Evolutionary conservation across 2,797 vertebrate genomes (phyloP).

Genomic region (Tenualosa ilisha): DNA sequence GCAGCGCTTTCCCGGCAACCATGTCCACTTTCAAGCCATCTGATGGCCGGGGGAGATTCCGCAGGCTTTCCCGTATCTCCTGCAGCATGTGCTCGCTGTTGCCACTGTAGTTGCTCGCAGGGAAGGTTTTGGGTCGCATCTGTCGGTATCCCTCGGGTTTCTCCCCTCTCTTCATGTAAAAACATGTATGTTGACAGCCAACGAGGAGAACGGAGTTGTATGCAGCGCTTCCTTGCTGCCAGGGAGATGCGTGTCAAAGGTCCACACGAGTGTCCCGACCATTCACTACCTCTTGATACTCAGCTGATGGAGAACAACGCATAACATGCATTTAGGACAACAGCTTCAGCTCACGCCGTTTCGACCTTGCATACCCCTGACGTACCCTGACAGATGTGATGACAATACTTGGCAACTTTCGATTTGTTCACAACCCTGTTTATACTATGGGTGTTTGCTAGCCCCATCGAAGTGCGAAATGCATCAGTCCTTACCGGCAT

Average conservation of each 20-base stretch:
- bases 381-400: not conserved
- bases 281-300: slow-evolving; percentile 62
- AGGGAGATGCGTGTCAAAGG: slow-evolving; percentile 5
- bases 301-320: not conserved
- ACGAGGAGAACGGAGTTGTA: slow-evolving; percentile 63
- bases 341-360: not conserved
- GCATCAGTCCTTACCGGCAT: not conserved
- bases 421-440: not conserved
- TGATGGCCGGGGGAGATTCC: slow-evolving; percentile 90
- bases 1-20: slow-evolving; percentile 73
- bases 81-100: slow-evolving; percentile 97
- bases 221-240: slow-evolving; percentile 51
- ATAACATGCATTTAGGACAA: not conserved
- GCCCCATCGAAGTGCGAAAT: not conserved
- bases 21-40: slow-evolving; percentile 84
- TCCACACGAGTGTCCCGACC: slow-evolving; percentile 33
- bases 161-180: slow-evolving; percentile 97
- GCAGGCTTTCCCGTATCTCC: slow-evolving; percentile 94
- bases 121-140: slow-evolving; percentile 99
- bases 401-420: not conserved
- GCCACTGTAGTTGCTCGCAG: slow-evolving; percentile 90
- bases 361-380: too few species aligned
- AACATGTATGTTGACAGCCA: slow-evolving; percentile 81
- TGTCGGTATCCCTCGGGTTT: slow-evolving; percentile 97
- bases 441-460: not conserved